These are phyloP conservation scores for Rhamphomyia laevipes DNA, from an alignment of 2,888 invertebrate species.

Conservation along the genomic window DNA sequence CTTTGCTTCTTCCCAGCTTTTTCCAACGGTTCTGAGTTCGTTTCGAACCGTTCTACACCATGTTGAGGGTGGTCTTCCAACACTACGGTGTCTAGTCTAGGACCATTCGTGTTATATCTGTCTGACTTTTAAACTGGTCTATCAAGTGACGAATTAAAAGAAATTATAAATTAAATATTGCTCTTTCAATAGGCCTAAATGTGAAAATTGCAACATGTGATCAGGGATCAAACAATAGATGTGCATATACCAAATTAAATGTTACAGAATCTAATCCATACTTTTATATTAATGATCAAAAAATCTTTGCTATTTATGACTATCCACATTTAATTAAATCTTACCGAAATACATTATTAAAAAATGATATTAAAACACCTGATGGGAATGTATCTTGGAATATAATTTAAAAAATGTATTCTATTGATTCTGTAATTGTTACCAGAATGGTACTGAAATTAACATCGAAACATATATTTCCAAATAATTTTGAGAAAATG, in stretches of 20 bases:
- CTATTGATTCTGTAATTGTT: slow-evolving; percentile 2
- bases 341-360: slow-evolving; percentile 3
- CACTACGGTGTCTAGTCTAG: too few relatives aligned
- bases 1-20: too few relatives aligned
- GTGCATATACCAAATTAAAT: too few relatives aligned
- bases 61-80: too few relatives aligned
- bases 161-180: background rate
- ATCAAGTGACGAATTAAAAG: background rate
- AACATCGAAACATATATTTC: background rate
- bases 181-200: background rate
- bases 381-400: slow-evolving; percentile 9
- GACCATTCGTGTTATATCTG: too few relatives aligned
- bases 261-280: too few relatives aligned
- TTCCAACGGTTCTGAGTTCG: too few relatives aligned
- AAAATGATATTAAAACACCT: slow-evolving; percentile 3
- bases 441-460: slow-evolving; percentile 6
- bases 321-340: slow-evolving; percentile 7
- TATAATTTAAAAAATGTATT: slow-evolving; percentile 2
- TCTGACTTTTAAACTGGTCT: too few relatives aligned
- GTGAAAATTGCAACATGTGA: background rate
- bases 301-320: background rate
- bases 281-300: too few relatives aligned
- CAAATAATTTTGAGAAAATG: slow-evolving; percentile 6
- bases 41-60: too few relatives aligned
- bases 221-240: background rate